Evolutionary conservation across 2,797 vertebrate genomes (phyloP).

Genomic region (Novumbra hubbsi): DNA sequence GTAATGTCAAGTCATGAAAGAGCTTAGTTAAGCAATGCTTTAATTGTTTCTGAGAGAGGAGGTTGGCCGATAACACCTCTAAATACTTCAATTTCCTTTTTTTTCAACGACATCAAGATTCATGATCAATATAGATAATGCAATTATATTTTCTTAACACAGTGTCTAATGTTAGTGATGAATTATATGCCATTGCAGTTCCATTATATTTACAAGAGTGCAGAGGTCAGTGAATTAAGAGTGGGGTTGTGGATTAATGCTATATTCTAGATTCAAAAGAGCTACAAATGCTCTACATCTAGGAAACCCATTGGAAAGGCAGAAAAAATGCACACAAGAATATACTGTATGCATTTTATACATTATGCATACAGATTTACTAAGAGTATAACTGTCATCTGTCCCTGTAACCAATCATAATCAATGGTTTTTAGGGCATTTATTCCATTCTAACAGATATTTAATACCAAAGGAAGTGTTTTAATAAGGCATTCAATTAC

Average conservation of each 20-base stretch:
- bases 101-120: slow-evolving; percentile 38
- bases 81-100: slow-evolving; percentile 13
- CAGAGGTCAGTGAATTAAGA: slow-evolving; percentile 40
- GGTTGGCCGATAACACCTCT: slow-evolving; percentile 11
- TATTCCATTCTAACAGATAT: neutral
- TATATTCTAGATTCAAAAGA: slow-evolving; percentile 10
- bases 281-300: neutral
- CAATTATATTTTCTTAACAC: slow-evolving; percentile 49
- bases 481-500: neutral
- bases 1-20: neutral
- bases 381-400: neutral
- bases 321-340: neutral
- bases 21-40: neutral
- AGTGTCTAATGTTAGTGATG: slow-evolving; percentile 59
- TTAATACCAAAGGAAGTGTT: neutral
- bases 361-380: neutral
- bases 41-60: neutral
- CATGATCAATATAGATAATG: slow-evolving; percentile 42
- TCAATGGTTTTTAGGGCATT: neutral
- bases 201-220: slow-evolving; percentile 39
- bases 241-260: slow-evolving; percentile 22
- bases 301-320: neutral
- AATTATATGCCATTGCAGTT: slow-evolving; percentile 40
- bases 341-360: neutral
- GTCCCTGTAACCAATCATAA: neutral